These are phyloP conservation scores for Macrosteles quadrilineatus DNA, from an alignment of 1,140 invertebrate species.

Conservation along the genomic window DNA sequence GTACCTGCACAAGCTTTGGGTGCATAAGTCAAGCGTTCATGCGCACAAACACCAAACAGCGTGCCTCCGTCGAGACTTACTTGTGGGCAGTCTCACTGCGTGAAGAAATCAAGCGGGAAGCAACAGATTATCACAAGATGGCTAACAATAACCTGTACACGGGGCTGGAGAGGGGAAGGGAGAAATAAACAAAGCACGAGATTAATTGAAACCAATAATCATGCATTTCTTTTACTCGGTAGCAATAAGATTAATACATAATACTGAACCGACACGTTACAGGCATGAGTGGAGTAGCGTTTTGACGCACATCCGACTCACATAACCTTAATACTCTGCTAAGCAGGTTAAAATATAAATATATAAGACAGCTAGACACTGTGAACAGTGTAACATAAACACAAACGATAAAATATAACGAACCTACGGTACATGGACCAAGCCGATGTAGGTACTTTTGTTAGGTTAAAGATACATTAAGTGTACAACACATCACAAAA, in stretches of 20 bases:
- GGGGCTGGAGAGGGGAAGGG: constrained; percentile 25
- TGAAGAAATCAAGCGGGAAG: constrained; percentile 35
- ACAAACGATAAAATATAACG: constrained; percentile 22
- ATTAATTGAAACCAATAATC: constrained; percentile 44
- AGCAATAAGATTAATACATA: constrained; percentile 44
- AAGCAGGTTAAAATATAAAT: constrained; percentile 32
- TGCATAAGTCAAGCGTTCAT: constrained; percentile 31
- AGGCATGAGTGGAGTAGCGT: constrained; percentile 35
- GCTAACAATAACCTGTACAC: constrained; percentile 36
- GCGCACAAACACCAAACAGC: constrained; percentile 32
- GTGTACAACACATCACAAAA: constrained; percentile 42
- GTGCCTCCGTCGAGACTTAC: constrained; percentile 35
- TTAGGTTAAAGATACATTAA: constrained; percentile 23
- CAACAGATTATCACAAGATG: constrained; percentile 36
- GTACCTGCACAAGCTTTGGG: constrained; percentile 8
- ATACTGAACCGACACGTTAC: constrained; percentile 42
- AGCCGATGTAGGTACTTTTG: constrained; percentile 11
- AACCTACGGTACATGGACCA: constrained; percentile 13
- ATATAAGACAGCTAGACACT: constrained; percentile 32
- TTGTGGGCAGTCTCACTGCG: constrained; percentile 30
- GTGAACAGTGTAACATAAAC: constrained; percentile 27
- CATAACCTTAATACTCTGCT: constrained; percentile 27
- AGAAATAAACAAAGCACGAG: constrained; percentile 42
- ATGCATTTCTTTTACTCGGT: constrained; percentile 43
- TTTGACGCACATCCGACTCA: constrained; percentile 29